Evolutionary conservation across 30 jellyfish, hydroid and myxozoan genomes (phyloP), one percentile per base, ranked within the genome.

Genomic region (Phacellophora camtschatica): DNA sequence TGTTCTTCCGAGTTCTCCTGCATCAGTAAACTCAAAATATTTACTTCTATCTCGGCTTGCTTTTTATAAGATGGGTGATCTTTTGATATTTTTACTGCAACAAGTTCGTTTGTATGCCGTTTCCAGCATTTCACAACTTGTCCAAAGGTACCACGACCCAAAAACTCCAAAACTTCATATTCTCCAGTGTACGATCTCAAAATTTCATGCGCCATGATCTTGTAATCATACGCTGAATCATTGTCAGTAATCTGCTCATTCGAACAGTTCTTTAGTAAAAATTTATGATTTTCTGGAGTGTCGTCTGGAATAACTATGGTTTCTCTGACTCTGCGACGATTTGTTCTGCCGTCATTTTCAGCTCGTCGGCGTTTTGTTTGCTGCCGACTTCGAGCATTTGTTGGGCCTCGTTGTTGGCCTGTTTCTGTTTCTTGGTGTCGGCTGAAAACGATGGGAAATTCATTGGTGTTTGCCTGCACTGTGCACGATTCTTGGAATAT

Each of bases 101-200:
- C 99, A 12, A 93, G 55, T 46, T 93, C 96, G 67, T 93, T 93
- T 36, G 99, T 93, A 53, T 93, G 99, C 27, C 99, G 86, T 58
- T 93, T 93, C 99, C 99, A 93, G 59, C 99, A 93, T 76, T 93
- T 93, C 31, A 93, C 99, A 81, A 93, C 99, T 77, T 93, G 99
- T 15, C 99, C 99, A 93, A 93, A 93, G 5, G 99, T 93, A 28
- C 99, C 99, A 48, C 96, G 95, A 29, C 99, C 99, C 18, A 93
- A 88, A 76, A 93, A 93, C 74, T 93, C 99, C 9, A 93, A 56
- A 10, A 93, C 99, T 58, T 93, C 99, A 75, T 93, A 93, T 57
- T 93, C 99, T 8, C 99, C 97, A 11, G 99, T 86, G 83, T 80
- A 78, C 13, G 99, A 93, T n/a, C 90, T 92, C 33, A 93, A 87